A percentile compares a stretch with the other conserved stretches of the same genome.
Conservation (phyloP, 2,797 vertebrate species). For the Pangasius larnaudii region DNA sequence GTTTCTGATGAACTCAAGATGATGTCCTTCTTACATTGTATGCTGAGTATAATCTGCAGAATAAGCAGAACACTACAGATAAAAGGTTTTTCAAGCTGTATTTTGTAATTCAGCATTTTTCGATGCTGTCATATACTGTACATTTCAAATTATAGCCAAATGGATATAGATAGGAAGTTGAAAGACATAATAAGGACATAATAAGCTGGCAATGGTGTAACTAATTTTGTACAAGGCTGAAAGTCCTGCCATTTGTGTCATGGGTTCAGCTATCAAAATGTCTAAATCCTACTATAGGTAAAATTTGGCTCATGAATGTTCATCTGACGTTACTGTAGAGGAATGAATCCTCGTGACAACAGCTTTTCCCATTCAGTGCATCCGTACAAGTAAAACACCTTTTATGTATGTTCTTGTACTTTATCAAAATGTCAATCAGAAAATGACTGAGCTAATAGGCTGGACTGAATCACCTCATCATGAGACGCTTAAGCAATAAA, state of each 20-base stretch:
- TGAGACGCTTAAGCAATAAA: too few species aligned
- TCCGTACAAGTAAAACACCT: neutral
- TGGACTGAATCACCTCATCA: too few species aligned
- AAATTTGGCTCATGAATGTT: neutral
- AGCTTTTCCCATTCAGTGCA: neutral
- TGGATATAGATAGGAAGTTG: neutral
- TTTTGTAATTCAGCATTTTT: conserved; percentile 85
- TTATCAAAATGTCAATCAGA: neutral
- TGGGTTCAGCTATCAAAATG: neutral
- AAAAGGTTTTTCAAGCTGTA: conserved; percentile 80
- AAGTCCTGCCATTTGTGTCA: neutral
- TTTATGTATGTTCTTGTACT: neutral
- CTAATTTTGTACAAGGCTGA: neutral
- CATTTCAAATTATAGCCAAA: neutral
- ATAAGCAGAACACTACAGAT: conserved; percentile 78
- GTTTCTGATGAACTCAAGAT: conserved; percentile 94
- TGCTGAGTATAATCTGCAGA: conserved; percentile 82
- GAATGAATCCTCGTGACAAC: neutral
- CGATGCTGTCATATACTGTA: conserved; percentile 63
- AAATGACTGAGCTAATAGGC: too few species aligned
- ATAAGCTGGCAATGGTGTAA: neutral
- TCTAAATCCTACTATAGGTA: neutral
- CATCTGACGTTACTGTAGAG: neutral
- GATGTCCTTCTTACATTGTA: conserved; percentile 91
- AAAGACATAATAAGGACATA: neutral